Percentiles rank a stretch among this genome's conserved stretches.
Conservation (phyloP, 35 echinoderm and acorn worm species). For the Lytechinus variegatus region DNA sequence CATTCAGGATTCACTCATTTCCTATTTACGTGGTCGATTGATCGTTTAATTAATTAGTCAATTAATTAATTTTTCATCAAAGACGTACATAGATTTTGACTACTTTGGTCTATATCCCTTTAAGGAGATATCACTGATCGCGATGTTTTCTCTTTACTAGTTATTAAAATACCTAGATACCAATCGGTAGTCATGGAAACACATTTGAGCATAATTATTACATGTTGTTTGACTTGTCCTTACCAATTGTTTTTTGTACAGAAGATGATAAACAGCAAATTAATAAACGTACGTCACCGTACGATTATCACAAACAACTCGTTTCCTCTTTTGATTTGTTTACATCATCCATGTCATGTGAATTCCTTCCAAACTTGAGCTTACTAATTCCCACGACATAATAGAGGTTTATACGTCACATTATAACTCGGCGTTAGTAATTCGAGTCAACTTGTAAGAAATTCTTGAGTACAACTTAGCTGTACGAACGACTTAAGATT, state of each 20-base stretch:
- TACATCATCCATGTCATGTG: neutral
- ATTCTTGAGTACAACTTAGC: too few species aligned
- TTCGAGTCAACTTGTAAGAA: too few species aligned
- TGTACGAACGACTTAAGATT: too few species aligned
- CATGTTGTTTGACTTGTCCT: slow-evolving; percentile 56
- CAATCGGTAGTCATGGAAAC: slow-evolving; percentile 27
- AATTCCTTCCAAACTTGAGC: too few species aligned
- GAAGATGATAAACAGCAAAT: slow-evolving; percentile 51
- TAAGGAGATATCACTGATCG: neutral
- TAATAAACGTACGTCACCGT: slow-evolving; percentile 52
- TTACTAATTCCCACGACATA: too few species aligned
- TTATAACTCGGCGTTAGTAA: too few species aligned
- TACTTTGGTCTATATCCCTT: slow-evolving; percentile 13
- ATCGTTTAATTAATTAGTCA: slow-evolving; percentile 14
- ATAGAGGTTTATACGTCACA: too few species aligned
- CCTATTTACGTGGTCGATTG: slow-evolving; percentile 1
- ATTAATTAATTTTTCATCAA: neutral
- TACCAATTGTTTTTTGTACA: slow-evolving; percentile 45
- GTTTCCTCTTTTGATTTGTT: neutral
- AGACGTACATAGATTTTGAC: neutral
- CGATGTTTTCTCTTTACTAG: neutral
- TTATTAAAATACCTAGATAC: slow-evolving; percentile 21
- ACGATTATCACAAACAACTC: slow-evolving; percentile 40
- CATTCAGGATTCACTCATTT: neutral
- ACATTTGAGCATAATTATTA: neutral